phyloP scores from a whole-genome alignment of 2,113 vertebrate species.

The Tupaia tana region DNA sequence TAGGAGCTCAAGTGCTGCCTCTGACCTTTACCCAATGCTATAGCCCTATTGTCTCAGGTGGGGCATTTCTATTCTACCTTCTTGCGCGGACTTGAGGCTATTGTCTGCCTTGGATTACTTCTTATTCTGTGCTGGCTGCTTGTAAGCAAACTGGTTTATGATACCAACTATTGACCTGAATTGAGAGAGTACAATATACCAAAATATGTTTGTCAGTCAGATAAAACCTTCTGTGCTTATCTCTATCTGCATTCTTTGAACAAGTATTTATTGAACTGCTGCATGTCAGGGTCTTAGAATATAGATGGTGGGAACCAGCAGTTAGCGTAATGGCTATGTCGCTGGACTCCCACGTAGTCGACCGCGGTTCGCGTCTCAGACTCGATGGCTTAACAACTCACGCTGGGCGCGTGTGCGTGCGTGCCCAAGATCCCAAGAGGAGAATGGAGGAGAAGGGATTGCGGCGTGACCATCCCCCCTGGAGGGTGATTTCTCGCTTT shows the following conservation, averaged over 20 bases:
- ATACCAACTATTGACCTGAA: background rate
- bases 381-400: too few species aligned
- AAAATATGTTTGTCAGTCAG: background rate
- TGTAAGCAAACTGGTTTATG: background rate
- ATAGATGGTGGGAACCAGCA: too few species aligned
- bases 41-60: background rate
- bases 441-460: too few species aligned
- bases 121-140: background rate
- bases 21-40: background rate
- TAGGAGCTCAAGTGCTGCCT: background rate
- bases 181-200: background rate
- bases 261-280: background rate
- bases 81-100: background rate
- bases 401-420: too few species aligned
- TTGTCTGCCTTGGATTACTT: background rate
- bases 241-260: background rate
- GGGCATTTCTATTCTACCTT: background rate
- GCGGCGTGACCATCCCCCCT: too few species aligned
- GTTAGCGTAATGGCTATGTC: too few species aligned
- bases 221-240: background rate
- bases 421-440: too few species aligned
- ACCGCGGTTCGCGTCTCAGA: too few species aligned
- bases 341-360: too few species aligned
- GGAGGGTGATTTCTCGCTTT: too few species aligned
- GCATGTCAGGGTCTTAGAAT: background rate